phyloP scores from a whole-genome alignment of 2,888 invertebrate genomes.

The Stenodema calcarata region DNA sequence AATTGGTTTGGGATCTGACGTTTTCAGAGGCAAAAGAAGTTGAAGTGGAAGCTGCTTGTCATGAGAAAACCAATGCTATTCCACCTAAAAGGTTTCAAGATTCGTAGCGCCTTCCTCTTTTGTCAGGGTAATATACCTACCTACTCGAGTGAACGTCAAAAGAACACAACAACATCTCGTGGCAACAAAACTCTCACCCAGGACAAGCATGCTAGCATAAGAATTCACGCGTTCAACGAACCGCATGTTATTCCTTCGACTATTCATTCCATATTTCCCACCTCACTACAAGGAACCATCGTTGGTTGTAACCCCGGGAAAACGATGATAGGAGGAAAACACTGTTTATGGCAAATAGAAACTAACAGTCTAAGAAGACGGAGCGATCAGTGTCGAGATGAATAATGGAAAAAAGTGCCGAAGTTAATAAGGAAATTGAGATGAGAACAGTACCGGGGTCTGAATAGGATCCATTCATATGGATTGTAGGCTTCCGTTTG shows the following conservation, averaged over 20 bases:
- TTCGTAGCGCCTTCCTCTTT: neutral
- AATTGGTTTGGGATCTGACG: neutral
- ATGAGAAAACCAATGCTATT: slow-evolving; percentile 33
- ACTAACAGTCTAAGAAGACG: too few species aligned
- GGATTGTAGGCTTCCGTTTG: too few species aligned
- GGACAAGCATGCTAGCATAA: neutral
- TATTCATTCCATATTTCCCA: neutral
- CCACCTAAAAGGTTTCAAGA: slow-evolving; percentile 33
- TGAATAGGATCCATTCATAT: too few species aligned
- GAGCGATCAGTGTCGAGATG: too few species aligned
- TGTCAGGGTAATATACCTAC: slow-evolving; percentile 9
- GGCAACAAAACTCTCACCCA: neutral
- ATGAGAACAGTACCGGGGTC: too few species aligned
- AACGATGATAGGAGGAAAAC: too few species aligned
- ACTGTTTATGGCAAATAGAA: too few species aligned
- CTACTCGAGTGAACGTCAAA: slow-evolving; percentile 5
- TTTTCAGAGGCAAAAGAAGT: neutral
- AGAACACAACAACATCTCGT: neutral
- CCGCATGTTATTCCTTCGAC: neutral
- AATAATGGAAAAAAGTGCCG: too few species aligned
- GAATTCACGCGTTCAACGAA: neutral
- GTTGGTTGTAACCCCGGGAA: too few species aligned
- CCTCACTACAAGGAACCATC: too few species aligned
- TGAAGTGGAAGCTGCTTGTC: slow-evolving; percentile 28
- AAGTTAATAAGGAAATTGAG: too few species aligned